These are phyloP conservation scores for Polia nebulosa DNA, from an alignment of 2,888 invertebrate species.

Conservation along the genomic window DNA sequence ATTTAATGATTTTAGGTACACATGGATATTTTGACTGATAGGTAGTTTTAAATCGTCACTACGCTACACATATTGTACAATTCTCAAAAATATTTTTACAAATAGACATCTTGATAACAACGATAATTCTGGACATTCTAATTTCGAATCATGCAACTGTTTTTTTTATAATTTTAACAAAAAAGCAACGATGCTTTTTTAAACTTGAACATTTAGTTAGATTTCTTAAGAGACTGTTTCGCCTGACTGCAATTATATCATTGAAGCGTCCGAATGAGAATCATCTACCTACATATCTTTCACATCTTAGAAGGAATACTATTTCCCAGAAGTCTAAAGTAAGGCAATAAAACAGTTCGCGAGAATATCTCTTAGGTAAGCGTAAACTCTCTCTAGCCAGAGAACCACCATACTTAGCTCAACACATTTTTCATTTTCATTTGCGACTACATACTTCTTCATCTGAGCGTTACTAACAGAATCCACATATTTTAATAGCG, in stretches of 20 bases:
- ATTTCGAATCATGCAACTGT: slow-evolving; percentile 37
- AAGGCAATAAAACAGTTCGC: slow-evolving; percentile 42
- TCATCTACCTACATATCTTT: not conserved
- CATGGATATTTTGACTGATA: slow-evolving; percentile 23
- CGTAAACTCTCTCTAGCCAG: slow-evolving; percentile 16
- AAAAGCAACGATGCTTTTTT: slow-evolving; percentile 29
- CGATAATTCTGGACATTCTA: slow-evolving; percentile 56
- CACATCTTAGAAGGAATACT: slow-evolving; percentile 8
- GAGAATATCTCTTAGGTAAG: slow-evolving; percentile 30
- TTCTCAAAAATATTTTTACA: slow-evolving; percentile 66
- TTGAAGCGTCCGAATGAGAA: slow-evolving; percentile 16
- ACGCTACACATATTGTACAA: slow-evolving; percentile 59
- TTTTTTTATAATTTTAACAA: slow-evolving; percentile 27
- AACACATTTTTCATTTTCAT: not conserved
- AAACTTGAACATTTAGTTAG: slow-evolving; percentile 40
- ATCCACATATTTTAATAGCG: slow-evolving; percentile 7
- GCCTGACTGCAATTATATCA: slow-evolving; percentile 4
- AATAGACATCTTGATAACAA: slow-evolving; percentile 61
- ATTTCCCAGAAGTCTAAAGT: slow-evolving; percentile 20
- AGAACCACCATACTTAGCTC: slow-evolving; percentile 10
- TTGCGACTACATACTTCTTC: not conserved
- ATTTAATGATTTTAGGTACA: slow-evolving; percentile 25
- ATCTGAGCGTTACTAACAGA: not conserved
- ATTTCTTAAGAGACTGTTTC: not conserved
- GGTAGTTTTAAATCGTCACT: slow-evolving; percentile 38